Evolutionary conservation across 2,888 invertebrate genomes (phyloP), one percentile per base, ranked within the genome.

Genomic region (Eulithis prunata): DNA sequence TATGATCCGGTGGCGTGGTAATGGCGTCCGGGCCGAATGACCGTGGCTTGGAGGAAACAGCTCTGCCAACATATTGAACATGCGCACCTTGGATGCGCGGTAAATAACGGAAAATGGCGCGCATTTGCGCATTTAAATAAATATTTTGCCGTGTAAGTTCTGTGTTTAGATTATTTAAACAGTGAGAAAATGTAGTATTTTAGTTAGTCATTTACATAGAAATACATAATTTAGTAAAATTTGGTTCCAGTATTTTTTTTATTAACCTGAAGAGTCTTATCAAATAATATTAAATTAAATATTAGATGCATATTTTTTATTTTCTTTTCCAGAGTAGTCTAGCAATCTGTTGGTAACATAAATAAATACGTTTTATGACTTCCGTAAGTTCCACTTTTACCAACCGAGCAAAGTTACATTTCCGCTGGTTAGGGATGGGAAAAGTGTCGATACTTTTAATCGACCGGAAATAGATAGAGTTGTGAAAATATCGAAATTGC

Each of bases 1-100:
- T 82, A 71, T 68, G 79, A 81, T 86, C 81, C 88, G 86, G 84
- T 91, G 84, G 91, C 91, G 92, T 92, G 92, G 91, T 91, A 93
- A 92, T 91, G 93, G 92, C 92, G 91, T 84, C 90, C 82, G 85
- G 75, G 77, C 67, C 56, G 66, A 73, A 62, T 68, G 69, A 68
- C 59, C 79, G 84, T 78, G 84, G 91, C 91, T 91, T 91, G 89
- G 86, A 87, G 89, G 90, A 90, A 89, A 84, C 91, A 87, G 85
- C 83, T 81, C 83, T 87, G 81, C 92, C 92, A 91, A 91, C 88
- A 75, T 76, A 57, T 38, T 21, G 52, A 61, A 59, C 64, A 59
- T 68, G 68, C 68, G 68, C 66, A 63, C 49, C 21, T 49, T 12
- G 14, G 28, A 80, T 87, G 88, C 89, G 88, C 87, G 78, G 72